Base-by-base conservation (phyloP, 2,888 invertebrate species). In the Microdon myrmicae region DNA sequence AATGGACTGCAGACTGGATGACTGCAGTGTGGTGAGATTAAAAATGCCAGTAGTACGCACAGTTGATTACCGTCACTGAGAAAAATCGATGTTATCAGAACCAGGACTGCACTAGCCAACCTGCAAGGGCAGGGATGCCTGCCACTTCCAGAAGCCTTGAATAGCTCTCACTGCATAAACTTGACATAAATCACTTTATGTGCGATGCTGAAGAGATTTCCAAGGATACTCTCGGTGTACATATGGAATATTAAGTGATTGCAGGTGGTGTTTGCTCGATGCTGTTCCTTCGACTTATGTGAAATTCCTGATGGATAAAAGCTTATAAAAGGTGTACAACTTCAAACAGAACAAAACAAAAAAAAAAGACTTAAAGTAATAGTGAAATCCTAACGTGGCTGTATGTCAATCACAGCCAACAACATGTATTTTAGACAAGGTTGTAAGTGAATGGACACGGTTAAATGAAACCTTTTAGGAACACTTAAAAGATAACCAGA, bases 231-330 rank as follows among this genome's bases (percentile, higher is more conserved):
- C 19, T 23, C 20, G 4, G 16, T 37, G 25, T 23, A 20, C 31
- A 43, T 19, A 32, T 16, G 26, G 56, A 38, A 49, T 56, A 49
- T 22, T 38, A 58, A 58, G 43, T 58, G 43, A 26, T 49, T 43
- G 20, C 31, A 38, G 48, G n/a, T n/a, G n/a, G n/a, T n/a, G n/a
- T n/a, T n/a, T n/a, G n/a, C n/a, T n/a, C n/a, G n/a, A n/a, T n/a
- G n/a, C n/a, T n/a, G n/a, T n/a, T n/a, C n/a, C n/a, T n/a, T n/a
- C n/a, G n/a, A n/a, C n/a, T n/a, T n/a, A n/a, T n/a, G n/a, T n/a
- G n/a, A n/a, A n/a, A n/a, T n/a, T n/a, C n/a, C n/a, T n/a, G n/a
- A n/a, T n/a, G n/a, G n/a, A n/a, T n/a, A n/a, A n/a, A n/a, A n/a
- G n/a, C n/a, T n/a, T n/a, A n/a, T n/a, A n/a, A n/a, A n/a, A n/a